Base-by-base conservation (phyloP, 2,113 vertebrate species). In the Epinephelus fuscoguttatus region DNA sequence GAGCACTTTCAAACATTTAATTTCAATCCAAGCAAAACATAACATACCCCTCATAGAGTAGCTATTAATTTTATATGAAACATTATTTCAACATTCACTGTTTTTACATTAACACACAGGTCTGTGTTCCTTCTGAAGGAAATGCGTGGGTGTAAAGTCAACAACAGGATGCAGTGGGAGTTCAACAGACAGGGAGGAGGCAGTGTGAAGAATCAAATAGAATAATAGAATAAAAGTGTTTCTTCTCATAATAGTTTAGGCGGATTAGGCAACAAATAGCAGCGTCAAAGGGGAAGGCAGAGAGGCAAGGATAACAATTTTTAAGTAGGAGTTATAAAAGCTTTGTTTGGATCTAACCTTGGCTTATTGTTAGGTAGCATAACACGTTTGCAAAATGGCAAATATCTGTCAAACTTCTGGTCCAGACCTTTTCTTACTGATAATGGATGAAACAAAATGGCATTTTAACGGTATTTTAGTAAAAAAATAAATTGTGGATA, bases 101-200 rank as follows among this genome's bases (percentile, higher is more conserved):
- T 42, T 71, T 71, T 27, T 0, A 0, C 67, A 33, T 30, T 4
- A 17, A 80, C 23, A 70, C 4, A 19, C n/a, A 70, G 57, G 19
- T 72, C 53, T 47, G 25, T 30, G 13, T 33, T 75, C 21, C 25
- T 8, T 47, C 56, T 42, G 45, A 56, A 42, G 52, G 10, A 80
- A 57, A 55, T 4, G 25, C 37, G 73, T 60, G 60, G 60, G 70
- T 80, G 75, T 52, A 25, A 49, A 79, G 12, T 79, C 74, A 73
- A 60, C 27, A 45, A 45, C 50, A 68, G 60, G 66, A 56, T 33
- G 17, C 25, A 66, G 19, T 30, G 15, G 10, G 27, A 60, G 42
- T 52, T 37, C 42, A 53, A 45, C 3, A 37, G 50, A 49, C 1
- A 52, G 15, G 6, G 42, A 18, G 23, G 55, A 56, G n/a, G 73